Evolutionary conservation across 2,113 vertebrate species (phyloP), one percentile per base, ranked within the genome.

Genomic region (Myrmophylax atrothorax): DNA sequence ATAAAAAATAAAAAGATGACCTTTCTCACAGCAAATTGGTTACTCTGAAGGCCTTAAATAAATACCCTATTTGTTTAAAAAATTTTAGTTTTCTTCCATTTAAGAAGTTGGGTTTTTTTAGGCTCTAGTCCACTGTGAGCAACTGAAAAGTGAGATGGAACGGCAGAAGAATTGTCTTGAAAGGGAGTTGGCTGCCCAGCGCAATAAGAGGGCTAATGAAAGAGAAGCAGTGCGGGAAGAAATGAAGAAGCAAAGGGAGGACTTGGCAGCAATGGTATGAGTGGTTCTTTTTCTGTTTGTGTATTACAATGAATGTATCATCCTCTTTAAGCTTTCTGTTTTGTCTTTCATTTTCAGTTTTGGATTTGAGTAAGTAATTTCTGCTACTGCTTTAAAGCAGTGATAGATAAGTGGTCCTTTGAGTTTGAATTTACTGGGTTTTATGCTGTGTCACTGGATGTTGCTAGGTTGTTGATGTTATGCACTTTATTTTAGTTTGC

Each of bases 111-210:
- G 22, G 4, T 9, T 64, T 64, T 97, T 70, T 72, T 96, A 99
- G 99, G 98, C 98, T 84, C 90, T 98, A 78, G 98, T 99, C 64
- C 98, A 98, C 81, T 99, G 98, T 97, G 98, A 99, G 74, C 99
- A 99, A 90, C 66, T 99, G 87, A 98, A 97, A 96, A 98, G 95
- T 67, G 99, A 99, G 60, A 96, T 99, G 87, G 93, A 96, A 63
- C 97, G 98, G 66, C 98, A 98, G 87, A 98, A 98, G 69, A 98
- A 98, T 55, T 97, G 98, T 22, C 94, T 98, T 40, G 98, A 98
- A 87, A 98, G 89, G 84, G 98, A 99, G 33, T 87, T 99, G 50
- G 95, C 96, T 37, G 94, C 87, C 38, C 97, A 99, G 85, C 92
- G 98, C 80, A 97, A 97, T 92, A 99, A 98, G 93, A 97, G 98